These are phyloP conservation scores for Trachymyrmex septentrionalis DNA, from an alignment of 1,140 invertebrate genomes.

Conservation along the genomic window DNA sequence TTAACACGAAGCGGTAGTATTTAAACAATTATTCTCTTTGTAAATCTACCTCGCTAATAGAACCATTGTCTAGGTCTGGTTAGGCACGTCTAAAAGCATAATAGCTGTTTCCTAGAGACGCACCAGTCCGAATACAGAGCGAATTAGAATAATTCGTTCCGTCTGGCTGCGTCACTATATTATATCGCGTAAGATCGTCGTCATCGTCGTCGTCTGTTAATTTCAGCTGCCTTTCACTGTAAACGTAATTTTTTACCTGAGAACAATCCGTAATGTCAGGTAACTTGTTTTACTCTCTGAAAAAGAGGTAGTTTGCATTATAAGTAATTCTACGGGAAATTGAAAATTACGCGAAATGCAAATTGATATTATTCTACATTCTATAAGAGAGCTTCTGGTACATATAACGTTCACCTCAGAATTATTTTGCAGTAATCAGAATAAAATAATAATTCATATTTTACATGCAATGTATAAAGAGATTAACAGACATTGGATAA, in stretches of 20 bases:
- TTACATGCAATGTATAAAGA: not conserved
- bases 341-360: not conserved
- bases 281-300: not conserved
- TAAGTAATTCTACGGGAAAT: not conserved
- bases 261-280: not conserved
- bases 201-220: not conserved
- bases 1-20: conserved; percentile 26
- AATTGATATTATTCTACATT: not conserved
- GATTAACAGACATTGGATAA: not conserved
- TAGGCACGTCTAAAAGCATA: conserved; percentile 78
- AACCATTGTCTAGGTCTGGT: conserved; percentile 80
- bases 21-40: conserved; percentile 64
- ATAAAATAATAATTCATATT: not conserved
- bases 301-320: not conserved
- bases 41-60: conserved; percentile 69
- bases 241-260: conserved; percentile 15
- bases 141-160: conserved; percentile 84
- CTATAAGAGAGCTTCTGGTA: not conserved
- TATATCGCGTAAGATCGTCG: conserved; percentile 21
- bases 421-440: not conserved
- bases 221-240: not conserved
- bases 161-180: conserved; percentile 78
- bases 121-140: conserved; percentile 80
- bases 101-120: conserved; percentile 82
- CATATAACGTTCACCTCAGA: not conserved